phyloP scores from a whole-genome alignment of 2,113 vertebrate genomes.

The Bagarius yarrelli region DNA sequence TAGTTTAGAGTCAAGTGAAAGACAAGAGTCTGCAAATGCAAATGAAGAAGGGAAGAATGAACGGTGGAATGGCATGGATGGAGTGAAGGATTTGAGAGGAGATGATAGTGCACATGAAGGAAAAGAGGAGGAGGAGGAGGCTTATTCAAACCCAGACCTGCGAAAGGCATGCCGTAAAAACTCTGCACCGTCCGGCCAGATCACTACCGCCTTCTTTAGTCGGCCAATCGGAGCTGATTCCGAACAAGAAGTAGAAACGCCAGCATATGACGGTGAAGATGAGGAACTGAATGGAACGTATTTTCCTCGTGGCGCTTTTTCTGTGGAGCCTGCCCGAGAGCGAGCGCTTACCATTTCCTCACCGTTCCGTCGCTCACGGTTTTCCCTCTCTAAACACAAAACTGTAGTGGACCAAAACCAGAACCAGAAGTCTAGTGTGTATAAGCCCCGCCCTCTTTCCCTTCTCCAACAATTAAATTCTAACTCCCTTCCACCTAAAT shows the following conservation, averaged over 20 bases:
- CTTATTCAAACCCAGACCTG: slow-evolving; percentile 44
- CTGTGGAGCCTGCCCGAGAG: slow-evolving; percentile 64
- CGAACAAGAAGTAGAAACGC: slow-evolving; percentile 49
- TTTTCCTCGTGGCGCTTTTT: slow-evolving; percentile 63
- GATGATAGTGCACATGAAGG: slow-evolving; percentile 54
- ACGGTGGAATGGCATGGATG: slow-evolving; percentile 48
- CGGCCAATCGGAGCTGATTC: slow-evolving; percentile 59
- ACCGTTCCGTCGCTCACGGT: slow-evolving; percentile 71
- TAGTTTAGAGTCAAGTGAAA: slow-evolving; percentile 36
- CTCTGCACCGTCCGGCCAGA: slow-evolving; percentile 72
- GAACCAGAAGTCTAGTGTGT: slow-evolving; percentile 66
- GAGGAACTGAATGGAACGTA: slow-evolving; percentile 68
- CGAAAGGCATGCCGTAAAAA: slow-evolving; percentile 64
- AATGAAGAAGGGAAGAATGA: slow-evolving; percentile 56
- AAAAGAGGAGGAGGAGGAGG: slow-evolving; percentile 55
- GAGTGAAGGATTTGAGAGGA: slow-evolving; percentile 22
- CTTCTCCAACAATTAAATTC: slow-evolving; percentile 72
- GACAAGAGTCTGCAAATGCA: slow-evolving; percentile 37
- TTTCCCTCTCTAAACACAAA: slow-evolving; percentile 70
- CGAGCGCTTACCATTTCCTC: slow-evolving; percentile 75
- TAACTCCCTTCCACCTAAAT: slow-evolving; percentile 75
- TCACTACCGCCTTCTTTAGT: slow-evolving; percentile 61
- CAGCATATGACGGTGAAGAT: slow-evolving; percentile 60
- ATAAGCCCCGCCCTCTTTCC: slow-evolving; percentile 71
- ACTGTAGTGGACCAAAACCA: slow-evolving; percentile 69